Base-by-base conservation (phyloP, 2,888 invertebrate species). In the Acronicta alni region DNA sequence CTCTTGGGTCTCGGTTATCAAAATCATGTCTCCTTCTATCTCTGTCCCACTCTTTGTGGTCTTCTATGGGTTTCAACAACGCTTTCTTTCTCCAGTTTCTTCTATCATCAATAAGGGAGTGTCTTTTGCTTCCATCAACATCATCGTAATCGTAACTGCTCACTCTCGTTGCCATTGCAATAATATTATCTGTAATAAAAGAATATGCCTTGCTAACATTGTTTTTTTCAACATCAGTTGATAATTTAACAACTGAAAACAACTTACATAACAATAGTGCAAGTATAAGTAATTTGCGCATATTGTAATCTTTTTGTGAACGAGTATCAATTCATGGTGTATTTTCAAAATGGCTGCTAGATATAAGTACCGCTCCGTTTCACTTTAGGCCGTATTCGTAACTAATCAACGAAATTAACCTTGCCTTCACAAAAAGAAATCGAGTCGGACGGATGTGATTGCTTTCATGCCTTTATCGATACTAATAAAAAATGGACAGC, bases 261-360 rank as follows among this genome's bases (percentile, higher is more conserved):
- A 12, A 88, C 92, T 90, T 85, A 93, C 93, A 93, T 37, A 93
- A 85, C 51, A 93, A 78, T 59, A 93, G 83, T 8, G 91, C 90
- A 66, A 92, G 79, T 63, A 92, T 68, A 64, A 93, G 82, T 72
- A 92, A 77, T 81, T 82, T 89, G 49, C 90, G 87, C 93, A 93
- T 93, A 48, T 71, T 74, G 46, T 53, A 43, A 56, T 30, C 38
- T 67, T 62, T 79, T 82, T 83, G 73, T 69, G 71, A 54, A 47
- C 54, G 23, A 42, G 45, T 67, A 48, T 69, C 60, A 70, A 51
- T 72, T 57, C 77, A 77, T 72, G 37, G 43, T 70, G 20, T 16
- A 38, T 35, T 68, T 54, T 45, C 67, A 72, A 81, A 82, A 80
- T 78, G 77, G 77, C 72, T 71, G 69, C 72, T 59, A 44, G 12